Conservation (phyloP, 2,113 vertebrate species). For the Tychaedon coryphoeus region DNA sequence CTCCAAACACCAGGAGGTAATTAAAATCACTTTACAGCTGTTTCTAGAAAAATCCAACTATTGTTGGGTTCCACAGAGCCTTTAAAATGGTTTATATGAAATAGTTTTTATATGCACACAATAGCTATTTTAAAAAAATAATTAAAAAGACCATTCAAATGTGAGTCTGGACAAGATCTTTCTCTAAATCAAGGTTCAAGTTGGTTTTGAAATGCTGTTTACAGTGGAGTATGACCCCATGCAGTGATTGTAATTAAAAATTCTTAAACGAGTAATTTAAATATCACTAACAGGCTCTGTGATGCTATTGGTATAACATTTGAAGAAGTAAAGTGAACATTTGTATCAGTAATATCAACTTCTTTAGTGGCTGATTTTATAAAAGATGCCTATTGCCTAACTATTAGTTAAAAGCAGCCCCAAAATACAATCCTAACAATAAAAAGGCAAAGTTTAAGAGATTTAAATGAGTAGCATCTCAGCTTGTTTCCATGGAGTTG, state of each 20-base stretch:
- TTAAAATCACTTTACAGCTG: conserved; percentile 46
- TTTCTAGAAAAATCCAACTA: conserved; percentile 38
- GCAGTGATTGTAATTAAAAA: not conserved
- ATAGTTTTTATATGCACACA: conserved; percentile 11
- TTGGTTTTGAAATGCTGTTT: not conserved
- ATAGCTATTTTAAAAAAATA: not conserved
- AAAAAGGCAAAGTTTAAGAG: not conserved
- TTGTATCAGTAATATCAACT: not conserved
- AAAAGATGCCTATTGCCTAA: not conserved
- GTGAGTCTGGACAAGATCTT: conserved; percentile 5
- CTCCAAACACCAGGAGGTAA: conserved; percentile 30
- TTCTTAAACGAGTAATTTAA: not conserved
- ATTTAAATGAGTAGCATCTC: not conserved
- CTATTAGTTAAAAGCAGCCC: not conserved
- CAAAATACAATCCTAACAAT: not conserved
- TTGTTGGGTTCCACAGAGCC: not conserved
- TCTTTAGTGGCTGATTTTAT: not conserved
- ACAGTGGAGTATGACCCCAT: not conserved
- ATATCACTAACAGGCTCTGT: not conserved
- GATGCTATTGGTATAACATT: not conserved
- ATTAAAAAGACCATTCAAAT: not conserved
- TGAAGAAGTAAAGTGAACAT: not conserved
- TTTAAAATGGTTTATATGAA: conserved; percentile 32
- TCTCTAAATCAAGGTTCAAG: not conserved
- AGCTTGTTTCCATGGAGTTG: not conserved